Base-by-base conservation (phyloP, 2,888 invertebrate species). In the Druceiella hillmani region DNA sequence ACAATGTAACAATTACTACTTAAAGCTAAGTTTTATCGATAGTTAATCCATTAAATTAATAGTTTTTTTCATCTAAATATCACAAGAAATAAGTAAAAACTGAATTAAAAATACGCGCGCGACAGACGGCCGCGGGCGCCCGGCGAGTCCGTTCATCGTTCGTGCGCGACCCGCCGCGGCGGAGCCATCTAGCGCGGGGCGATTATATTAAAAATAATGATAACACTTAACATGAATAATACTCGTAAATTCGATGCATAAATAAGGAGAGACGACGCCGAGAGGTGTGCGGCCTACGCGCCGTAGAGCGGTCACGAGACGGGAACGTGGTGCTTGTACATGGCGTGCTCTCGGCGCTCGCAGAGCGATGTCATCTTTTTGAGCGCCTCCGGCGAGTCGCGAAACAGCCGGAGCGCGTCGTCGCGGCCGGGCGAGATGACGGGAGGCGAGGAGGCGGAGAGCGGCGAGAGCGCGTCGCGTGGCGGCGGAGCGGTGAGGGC, bases 61-160 rank as follows among this genome's bases (percentile, higher is more conserved):
- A 14, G 12, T 14, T 66, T 64, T 67, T 67, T 64, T 70, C 68
- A 64, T 69, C 69, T 70, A 70, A 64, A 69, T 70, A 70, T 70
- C 70, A 70, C 70, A 70, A 70, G 68, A 64, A 68, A 67, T n/a
- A n/a, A n/a, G 68, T 69, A 69, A 66, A 67, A 69, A 69, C 68
- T 66, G 66, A 68, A 69, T 64, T 10, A 10, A 11, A 11, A 64
- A 63, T 67, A 63, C 63, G 66, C 59, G 66, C 17, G 51, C 57
- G 66, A 66, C 60, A 59, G 52, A 58, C 56, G 58, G 58, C 53
- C 56, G 54, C 49, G 52, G 44, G 27, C 15, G 6, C 13, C n/a
- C 25, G 25, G 12, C 25, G 25, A n/a, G n/a, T n/a, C n/a, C n/a
- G 3, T 25, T n/a, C n/a, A n/a, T n/a, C 22, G 22, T 6, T 7